Percentiles rank a stretch among this genome's conserved stretches.
Evolutionary conservation across 2,113 vertebrate genomes (phyloP).

Genomic region (Columba janthina): DNA sequence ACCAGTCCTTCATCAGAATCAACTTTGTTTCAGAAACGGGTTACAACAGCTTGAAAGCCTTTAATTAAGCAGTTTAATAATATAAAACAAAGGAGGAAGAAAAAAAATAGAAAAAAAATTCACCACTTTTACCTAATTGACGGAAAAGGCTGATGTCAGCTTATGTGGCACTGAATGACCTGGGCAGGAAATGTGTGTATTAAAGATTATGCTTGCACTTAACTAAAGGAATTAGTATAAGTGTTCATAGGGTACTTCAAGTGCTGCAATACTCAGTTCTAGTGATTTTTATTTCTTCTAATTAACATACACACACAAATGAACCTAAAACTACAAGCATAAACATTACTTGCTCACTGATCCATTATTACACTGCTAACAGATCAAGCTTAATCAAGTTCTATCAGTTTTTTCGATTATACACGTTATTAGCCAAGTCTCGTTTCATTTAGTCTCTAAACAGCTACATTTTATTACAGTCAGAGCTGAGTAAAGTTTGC

Average conservation of each 20-base stretch:
- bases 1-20: not conserved
- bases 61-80: not conserved
- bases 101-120: not conserved
- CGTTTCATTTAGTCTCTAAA: conserved; percentile 54
- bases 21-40: not conserved
- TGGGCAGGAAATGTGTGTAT: not conserved
- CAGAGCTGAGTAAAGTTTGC: conserved; percentile 11
- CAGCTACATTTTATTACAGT: conserved; percentile 23
- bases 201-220: conserved; percentile 4
- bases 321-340: conserved; percentile 36
- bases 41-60: not conserved
- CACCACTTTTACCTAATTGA: not conserved
- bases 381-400: conserved; percentile 61
- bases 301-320: conserved; percentile 58
- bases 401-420: conserved; percentile 51
- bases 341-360: conserved; percentile 36
- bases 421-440: conserved; percentile 62
- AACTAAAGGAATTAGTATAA: conserved; percentile 18
- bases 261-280: not conserved
- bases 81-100: not conserved
- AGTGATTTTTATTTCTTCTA: conserved; percentile 49
- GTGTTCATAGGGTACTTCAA: conserved; percentile 19
- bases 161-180: not conserved
- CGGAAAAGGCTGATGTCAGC: not conserved
- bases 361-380: conserved; percentile 6